These are phyloP conservation scores for Hippasteria phrygiana DNA, from an alignment of 53 echinoderm and acorn worm genomes.

Conservation along the genomic window DNA sequence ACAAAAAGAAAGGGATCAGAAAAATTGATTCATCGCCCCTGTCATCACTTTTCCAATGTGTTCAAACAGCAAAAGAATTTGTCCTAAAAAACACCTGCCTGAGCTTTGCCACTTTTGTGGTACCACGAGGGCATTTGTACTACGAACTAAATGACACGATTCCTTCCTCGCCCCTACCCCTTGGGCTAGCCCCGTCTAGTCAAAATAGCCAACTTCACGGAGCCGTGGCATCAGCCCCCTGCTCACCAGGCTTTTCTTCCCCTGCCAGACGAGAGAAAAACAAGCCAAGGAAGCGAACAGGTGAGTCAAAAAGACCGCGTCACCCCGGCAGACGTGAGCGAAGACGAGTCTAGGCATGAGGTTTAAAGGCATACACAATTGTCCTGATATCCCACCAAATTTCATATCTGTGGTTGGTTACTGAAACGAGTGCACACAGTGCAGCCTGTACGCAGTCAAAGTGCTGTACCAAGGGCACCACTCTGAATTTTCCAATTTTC, in stretches of 20 bases:
- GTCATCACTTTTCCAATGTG: too few relatives aligned
- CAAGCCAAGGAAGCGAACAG: slow-evolving; percentile 35
- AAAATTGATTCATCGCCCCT: too few relatives aligned
- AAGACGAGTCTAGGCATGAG: background rate
- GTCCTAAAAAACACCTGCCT: background rate
- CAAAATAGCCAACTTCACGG: background rate
- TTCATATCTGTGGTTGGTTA: too few relatives aligned
- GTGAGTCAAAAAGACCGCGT: slow-evolving; percentile 16
- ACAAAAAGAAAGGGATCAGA: too few relatives aligned
- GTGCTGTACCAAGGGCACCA: too few relatives aligned
- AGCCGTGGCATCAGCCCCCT: background rate
- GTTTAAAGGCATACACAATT: background rate
- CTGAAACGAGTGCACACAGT: too few relatives aligned
- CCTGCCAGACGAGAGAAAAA: slow-evolving; percentile 43
- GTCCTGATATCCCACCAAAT: too few relatives aligned
- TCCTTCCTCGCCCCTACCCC: background rate
- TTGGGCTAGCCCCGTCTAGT: background rate
- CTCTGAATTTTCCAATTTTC: too few relatives aligned
- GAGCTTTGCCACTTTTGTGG: background rate
- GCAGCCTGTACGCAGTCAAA: too few relatives aligned
- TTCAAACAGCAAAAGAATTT: background rate
- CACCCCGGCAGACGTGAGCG: background rate
- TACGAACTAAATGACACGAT: background rate
- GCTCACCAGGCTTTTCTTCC: background rate
- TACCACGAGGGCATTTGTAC: background rate